A percentile compares a stretch with the other conserved stretches of the same genome.
phyloP scores from a whole-genome alignment of 1,140 invertebrate genomes.

The Drosophila lini region DNA sequence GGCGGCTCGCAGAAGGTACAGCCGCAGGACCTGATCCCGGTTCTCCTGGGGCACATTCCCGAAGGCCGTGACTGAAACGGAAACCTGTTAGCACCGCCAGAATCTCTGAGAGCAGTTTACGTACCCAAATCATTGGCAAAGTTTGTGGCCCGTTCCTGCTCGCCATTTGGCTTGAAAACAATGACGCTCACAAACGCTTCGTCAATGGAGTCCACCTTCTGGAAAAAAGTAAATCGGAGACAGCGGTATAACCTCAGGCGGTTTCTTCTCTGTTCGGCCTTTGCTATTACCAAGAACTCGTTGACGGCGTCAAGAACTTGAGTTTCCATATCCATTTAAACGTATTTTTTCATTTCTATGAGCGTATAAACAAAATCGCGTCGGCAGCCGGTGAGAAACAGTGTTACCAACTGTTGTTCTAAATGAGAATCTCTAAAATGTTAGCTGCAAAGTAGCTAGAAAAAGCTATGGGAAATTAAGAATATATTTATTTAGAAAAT shows the following conservation, averaged over 20 bases:
- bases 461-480: not conserved
- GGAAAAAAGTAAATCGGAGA: constrained; percentile 11
- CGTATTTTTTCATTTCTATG: constrained; percentile 42
- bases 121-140: constrained; percentile 87
- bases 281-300: constrained; percentile 66
- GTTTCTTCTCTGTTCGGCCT: not conserved
- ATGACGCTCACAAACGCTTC: constrained; percentile 94
- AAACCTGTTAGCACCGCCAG: not conserved
- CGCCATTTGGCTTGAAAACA: constrained; percentile 89
- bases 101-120: constrained; percentile 13
- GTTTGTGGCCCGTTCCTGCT: constrained; percentile 87
- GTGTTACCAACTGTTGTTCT: constrained; percentile 1
- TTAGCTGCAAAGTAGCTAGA: not conserved
- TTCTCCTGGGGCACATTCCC: constrained; percentile 87
- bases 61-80: constrained; percentile 84
- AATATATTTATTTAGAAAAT: not conserved
- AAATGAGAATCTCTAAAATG: not conserved
- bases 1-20: constrained; percentile 89
- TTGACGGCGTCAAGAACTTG: constrained; percentile 75
- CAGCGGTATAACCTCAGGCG: not conserved
- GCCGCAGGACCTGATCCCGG: constrained; percentile 89
- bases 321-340: constrained; percentile 65
- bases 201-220: constrained; percentile 93
- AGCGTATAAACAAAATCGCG: constrained; percentile 53
- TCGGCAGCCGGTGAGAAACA: constrained; percentile 5